Evolutionary conservation across 2,797 vertebrate species (phyloP).

Genomic region (Gadopsis bispinosus): DNA sequence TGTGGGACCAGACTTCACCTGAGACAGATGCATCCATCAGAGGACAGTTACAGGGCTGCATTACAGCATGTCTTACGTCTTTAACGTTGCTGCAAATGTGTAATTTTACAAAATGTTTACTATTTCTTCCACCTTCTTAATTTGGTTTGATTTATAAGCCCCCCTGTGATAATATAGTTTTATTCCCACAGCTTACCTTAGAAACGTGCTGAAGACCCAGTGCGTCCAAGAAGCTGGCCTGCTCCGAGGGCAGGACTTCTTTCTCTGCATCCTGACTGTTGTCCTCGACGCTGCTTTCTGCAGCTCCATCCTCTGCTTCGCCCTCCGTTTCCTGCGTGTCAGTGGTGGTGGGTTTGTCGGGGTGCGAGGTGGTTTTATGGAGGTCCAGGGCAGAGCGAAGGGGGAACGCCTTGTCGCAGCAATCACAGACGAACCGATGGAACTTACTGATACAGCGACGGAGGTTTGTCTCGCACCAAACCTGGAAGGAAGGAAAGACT

Average conservation of each 20-base stretch:
- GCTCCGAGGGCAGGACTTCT: conserved; percentile 67
- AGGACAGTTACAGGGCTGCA: not conserved
- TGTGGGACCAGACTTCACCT: conserved; percentile 82
- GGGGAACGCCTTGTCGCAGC: conserved; percentile 96
- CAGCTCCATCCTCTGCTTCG: not conserved
- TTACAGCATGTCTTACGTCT: not conserved
- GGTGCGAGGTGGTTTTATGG: conserved; percentile 85
- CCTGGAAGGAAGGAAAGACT: conserved; percentile 73
- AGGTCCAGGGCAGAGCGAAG: conserved; percentile 91
- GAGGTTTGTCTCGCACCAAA: conserved; percentile 97
- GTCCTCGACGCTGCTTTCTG: not conserved
- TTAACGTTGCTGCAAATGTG: not conserved
- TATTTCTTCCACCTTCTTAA: too few species aligned
- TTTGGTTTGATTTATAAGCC: too few species aligned
- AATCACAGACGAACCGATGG: conserved; percentile 93
- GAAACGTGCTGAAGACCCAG: conserved; percentile 92
- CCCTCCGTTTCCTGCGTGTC: not conserved
- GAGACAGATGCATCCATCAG: conserved; percentile 22
- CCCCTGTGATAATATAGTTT: not conserved
- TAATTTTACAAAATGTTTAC: too few species aligned
- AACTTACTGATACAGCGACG: conserved; percentile 94
- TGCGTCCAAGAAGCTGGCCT: conserved; percentile 89
- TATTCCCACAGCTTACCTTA: conserved; percentile 43
- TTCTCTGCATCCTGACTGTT: conserved; percentile 19
- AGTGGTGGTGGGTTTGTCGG: conserved; percentile 5